These are phyloP conservation scores for Slavum lentiscoides DNA, from an alignment of 2,888 invertebrate species.

Conservation along the genomic window DNA sequence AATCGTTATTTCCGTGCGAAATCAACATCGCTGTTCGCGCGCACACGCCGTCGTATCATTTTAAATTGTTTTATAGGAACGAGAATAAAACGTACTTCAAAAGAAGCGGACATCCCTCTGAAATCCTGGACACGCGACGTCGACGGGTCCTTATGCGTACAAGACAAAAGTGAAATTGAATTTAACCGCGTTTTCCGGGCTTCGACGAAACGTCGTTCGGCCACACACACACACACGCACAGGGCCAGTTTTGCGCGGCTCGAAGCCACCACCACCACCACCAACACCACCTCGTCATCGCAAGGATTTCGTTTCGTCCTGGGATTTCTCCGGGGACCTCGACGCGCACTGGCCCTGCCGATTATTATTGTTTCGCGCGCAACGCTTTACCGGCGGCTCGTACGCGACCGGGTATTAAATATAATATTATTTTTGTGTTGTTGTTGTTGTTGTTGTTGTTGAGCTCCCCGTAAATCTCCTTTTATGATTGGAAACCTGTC, in stretches of 20 bases:
- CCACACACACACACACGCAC: no score
- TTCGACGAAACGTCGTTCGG: neutral
- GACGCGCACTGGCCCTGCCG: slow-evolving; percentile 9
- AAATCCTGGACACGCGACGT: slow-evolving; percentile 41
- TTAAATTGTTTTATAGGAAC: neutral
- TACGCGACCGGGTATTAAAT: no score
- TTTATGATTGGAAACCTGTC: slow-evolving; percentile 45
- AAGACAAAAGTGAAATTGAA: slow-evolving; percentile 26
- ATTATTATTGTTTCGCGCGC: slow-evolving; percentile 46
- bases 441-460: slow-evolving; percentile 10
- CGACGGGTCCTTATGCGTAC: neutral
- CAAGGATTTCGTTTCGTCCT: slow-evolving; percentile 48
- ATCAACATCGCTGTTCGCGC: no score
- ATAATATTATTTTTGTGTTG: neutral
- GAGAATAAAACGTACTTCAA: neutral
- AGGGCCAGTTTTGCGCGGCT: neutral
- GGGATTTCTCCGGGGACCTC: slow-evolving; percentile 30
- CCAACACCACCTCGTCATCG: slow-evolving; percentile 28
- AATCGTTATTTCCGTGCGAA: no score
- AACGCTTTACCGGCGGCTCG: neutral
- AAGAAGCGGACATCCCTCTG: slow-evolving; percentile 5
- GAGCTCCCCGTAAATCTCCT: slow-evolving; percentile 35
- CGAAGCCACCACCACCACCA: neutral
- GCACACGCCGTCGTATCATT: neutral
- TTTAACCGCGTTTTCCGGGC: slow-evolving; percentile 26